Evolutionary conservation across 2,888 invertebrate genomes (phyloP).

Genomic region (Leptopterna dolabrata): DNA sequence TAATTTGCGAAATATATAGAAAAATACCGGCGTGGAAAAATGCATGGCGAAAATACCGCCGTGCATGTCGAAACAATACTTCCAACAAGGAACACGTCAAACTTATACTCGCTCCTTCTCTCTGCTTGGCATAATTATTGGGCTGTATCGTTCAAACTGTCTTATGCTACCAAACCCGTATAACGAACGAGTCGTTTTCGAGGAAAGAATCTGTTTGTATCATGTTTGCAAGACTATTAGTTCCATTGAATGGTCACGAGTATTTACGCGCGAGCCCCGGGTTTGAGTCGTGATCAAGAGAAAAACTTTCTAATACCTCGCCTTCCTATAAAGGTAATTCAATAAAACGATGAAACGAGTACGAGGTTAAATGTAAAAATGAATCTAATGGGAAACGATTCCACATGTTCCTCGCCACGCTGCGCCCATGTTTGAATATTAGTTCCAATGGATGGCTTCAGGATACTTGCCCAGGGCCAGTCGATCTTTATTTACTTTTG

Average conservation of each 20-base stretch:
- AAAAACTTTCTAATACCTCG: slow-evolving; percentile 11
- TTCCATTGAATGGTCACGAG: slow-evolving; percentile 37
- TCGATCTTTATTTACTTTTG: background rate
- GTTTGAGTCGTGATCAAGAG: background rate
- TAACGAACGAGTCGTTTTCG: background rate
- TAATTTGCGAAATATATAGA: too few relatives aligned
- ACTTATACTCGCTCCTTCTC: too few relatives aligned
- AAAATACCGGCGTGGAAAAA: too few relatives aligned
- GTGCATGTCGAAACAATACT: too few relatives aligned
- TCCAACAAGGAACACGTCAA: too few relatives aligned
- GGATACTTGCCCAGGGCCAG: background rate
- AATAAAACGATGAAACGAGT: background rate
- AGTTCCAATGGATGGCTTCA: background rate
- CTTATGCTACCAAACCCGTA: background rate
- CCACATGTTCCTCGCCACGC: background rate
- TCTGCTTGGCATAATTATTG: background rate
- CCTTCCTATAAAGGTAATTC: slow-evolving; percentile 7
- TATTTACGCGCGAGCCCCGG: background rate
- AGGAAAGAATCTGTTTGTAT: background rate
- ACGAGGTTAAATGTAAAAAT: background rate
- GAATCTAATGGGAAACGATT: background rate
- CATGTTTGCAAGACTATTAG: slow-evolving; percentile 16
- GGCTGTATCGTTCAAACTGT: background rate
- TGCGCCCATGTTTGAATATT: background rate
- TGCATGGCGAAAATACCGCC: too few relatives aligned